phyloP scores from a whole-genome alignment of 2,797 vertebrate species.

The Eulemur albifrons region DNA sequence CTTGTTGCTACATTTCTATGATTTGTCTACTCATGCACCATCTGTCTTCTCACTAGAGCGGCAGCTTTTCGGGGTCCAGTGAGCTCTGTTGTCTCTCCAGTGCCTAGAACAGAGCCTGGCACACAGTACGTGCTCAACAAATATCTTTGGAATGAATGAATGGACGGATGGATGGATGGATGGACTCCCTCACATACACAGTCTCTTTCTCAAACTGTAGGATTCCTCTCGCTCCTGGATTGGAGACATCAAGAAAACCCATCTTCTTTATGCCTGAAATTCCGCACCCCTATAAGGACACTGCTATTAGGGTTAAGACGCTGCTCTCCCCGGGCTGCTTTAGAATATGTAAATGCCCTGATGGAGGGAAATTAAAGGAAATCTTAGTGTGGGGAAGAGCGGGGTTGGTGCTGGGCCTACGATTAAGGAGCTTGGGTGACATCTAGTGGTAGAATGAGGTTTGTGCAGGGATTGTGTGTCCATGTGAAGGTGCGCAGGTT shows the following conservation, averaged over 20 bases:
- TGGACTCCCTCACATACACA: not conserved
- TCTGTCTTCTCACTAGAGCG: not conserved
- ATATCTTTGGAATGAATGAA: not conserved
- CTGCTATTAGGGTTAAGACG: not conserved
- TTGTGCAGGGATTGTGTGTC: not conserved
- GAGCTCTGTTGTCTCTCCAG: no score
- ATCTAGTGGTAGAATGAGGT: constrained; percentile 50
- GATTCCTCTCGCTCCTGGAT: not conserved
- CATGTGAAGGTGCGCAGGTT: not conserved
- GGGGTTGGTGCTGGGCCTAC: not conserved
- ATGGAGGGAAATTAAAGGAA: not conserved
- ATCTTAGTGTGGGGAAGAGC: not conserved
- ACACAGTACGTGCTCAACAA: not conserved
- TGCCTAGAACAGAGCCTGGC: not conserved
- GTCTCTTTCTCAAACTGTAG: not conserved
- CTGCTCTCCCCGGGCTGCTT: not conserved
- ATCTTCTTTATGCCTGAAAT: not conserved
- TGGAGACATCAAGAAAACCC: not conserved
- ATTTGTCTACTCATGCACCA: not conserved
- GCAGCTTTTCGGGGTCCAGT: not conserved
- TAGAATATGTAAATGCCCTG: not conserved
- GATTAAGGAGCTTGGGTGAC: constrained; percentile 31
- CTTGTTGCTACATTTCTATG: not conserved
- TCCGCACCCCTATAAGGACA: not conserved
- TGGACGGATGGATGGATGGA: not conserved